These are phyloP conservation scores for Sphaerophoria rueppellii DNA, from an alignment of 2,888 invertebrate species.

Conservation along the genomic window DNA sequence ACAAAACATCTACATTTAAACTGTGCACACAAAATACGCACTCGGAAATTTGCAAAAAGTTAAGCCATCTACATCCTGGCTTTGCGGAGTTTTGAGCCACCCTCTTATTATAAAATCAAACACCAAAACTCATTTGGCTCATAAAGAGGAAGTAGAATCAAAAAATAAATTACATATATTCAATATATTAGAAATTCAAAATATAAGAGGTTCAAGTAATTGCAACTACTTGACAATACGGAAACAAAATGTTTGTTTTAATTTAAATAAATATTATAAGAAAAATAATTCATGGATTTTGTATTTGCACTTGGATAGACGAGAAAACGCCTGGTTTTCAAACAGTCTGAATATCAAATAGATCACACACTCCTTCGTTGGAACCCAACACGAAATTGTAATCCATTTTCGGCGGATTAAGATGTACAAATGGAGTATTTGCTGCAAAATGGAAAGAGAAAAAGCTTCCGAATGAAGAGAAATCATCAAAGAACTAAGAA, in stretches of 20 bases:
- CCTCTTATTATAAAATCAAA: no score
- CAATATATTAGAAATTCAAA: neutral
- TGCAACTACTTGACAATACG: neutral
- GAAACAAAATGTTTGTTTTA: neutral
- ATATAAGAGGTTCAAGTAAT: neutral
- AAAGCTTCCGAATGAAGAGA: neutral
- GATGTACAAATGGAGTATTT: conserved; percentile 79
- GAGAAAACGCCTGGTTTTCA: conserved; percentile 40
- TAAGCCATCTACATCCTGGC: no score
- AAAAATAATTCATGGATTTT: neutral
- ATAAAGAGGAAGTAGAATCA: no score
- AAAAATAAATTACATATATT: no score
- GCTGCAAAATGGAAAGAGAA: conserved; percentile 75
- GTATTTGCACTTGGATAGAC: conserved; percentile 38
- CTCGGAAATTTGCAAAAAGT: no score
- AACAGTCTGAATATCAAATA: conserved; percentile 79
- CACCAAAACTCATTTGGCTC: no score
- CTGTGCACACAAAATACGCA: no score
- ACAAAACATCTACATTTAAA: no score
- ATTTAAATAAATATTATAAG: neutral
- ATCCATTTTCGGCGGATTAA: conserved; percentile 80
- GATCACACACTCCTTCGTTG: conserved; percentile 81
- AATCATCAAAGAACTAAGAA: neutral
- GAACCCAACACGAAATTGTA: conserved; percentile 79
- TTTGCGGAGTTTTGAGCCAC: no score